Evolutionary conservation across 2,888 invertebrate species (phyloP).

Genomic region (Troides helena): DNA sequence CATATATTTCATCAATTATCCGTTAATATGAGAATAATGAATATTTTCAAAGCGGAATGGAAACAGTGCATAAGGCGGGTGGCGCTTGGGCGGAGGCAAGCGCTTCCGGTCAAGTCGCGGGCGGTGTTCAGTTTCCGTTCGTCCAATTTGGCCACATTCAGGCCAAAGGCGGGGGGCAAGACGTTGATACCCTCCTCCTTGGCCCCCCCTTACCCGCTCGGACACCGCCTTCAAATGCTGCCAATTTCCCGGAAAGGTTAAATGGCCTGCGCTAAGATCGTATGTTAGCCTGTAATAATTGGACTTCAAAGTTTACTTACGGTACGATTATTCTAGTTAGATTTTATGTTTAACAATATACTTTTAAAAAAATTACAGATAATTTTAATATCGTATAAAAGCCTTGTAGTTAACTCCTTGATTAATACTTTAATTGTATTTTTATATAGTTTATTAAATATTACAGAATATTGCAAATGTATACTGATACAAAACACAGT

Average conservation of each 20-base stretch:
- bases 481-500: too few species aligned
- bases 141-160: conserved; percentile 79
- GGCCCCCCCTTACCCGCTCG: conserved; percentile 13
- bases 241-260: conserved; percentile 23
- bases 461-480: too few species aligned
- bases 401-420: too few species aligned
- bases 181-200: conserved; percentile 55
- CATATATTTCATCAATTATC: too few species aligned
- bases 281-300: conserved; percentile 16
- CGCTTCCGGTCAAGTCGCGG: conserved; percentile 79
- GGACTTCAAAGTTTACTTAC: not conserved
- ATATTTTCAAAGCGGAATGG: conserved; percentile 41
- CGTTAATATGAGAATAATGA: too few species aligned
- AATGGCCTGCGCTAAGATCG: conserved; percentile 21
- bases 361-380: too few species aligned
- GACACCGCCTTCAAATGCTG: conserved; percentile 18
- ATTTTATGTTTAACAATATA: too few species aligned
- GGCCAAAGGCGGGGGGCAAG: conserved; percentile 44
- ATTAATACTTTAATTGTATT: too few species aligned
- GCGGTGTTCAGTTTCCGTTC: conserved; percentile 71
- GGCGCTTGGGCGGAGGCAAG: conserved; percentile 57
- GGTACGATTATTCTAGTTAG: too few species aligned
- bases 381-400: too few species aligned
- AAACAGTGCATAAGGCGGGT: conserved; percentile 54
- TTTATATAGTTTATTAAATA: too few species aligned